phyloP scores from a whole-genome alignment of 2,888 invertebrate genomes.

The Rhagophthalmus giganteus region DNA sequence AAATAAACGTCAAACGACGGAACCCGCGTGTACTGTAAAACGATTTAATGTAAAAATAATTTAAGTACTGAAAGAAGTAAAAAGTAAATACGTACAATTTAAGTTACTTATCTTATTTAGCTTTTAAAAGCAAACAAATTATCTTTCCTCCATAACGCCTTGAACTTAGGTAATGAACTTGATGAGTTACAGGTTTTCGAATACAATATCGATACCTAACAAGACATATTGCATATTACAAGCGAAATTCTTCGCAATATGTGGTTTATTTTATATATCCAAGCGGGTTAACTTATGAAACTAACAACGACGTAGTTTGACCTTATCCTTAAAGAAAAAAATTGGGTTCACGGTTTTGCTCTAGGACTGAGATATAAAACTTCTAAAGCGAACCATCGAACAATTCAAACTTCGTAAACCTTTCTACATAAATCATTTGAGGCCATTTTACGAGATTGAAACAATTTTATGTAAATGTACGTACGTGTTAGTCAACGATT shows the following conservation, averaged over 20 bases:
- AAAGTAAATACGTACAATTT: conserved; percentile 9
- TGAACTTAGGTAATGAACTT: conserved; percentile 21
- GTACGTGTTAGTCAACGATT: too few relatives aligned
- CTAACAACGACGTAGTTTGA: conserved; percentile 17
- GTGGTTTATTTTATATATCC: conserved; percentile 18
- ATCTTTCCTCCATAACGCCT: conserved; percentile 8
- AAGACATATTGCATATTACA: conserved; percentile 20
- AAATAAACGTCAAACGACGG: conserved; percentile 6
- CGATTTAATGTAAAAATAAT: conserved; percentile 3
- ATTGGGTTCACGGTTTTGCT: too few relatives aligned
- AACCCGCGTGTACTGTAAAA: conserved; percentile 1
- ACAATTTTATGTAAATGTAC: too few relatives aligned
- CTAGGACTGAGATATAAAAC: too few relatives aligned
- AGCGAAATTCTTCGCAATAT: conserved; percentile 12
- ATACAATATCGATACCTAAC: conserved; percentile 20
- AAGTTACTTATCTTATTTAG: conserved; percentile 13
- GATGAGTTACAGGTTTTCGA: conserved; percentile 20
- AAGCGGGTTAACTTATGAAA: conserved; percentile 14
- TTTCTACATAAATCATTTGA: too few relatives aligned
- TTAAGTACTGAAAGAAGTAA: too few relatives aligned
- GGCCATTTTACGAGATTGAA: too few relatives aligned
- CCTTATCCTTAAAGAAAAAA: too few relatives aligned
- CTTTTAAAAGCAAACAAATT: conserved; percentile 17
- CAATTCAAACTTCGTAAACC: too few relatives aligned
- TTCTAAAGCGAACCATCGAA: too few relatives aligned